Evolutionary conservation across 2,113 vertebrate genomes (phyloP).

Genomic region (Herpetotheres cachinnans): DNA sequence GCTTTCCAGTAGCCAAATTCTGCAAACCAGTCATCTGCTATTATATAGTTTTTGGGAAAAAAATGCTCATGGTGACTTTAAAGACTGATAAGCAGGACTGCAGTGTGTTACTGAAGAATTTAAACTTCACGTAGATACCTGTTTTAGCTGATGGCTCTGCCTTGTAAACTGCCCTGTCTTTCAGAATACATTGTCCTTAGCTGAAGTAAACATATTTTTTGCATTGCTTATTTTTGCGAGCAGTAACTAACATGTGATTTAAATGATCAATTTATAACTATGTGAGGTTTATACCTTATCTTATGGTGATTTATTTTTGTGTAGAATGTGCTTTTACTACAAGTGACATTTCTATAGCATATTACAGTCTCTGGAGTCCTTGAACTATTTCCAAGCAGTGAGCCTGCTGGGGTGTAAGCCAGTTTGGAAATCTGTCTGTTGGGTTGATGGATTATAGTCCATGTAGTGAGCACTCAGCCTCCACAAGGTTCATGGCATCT

Average conservation of each 20-base stretch:
- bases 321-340: neutral
- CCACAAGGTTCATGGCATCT: conserved; percentile 43
- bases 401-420: neutral
- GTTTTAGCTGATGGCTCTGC: neutral
- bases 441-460: conserved; percentile 16
- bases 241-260: neutral
- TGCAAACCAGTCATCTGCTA: neutral
- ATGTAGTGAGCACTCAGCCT: conserved; percentile 3
- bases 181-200: neutral
- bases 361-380: conserved; percentile 9
- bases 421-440: conserved; percentile 47
- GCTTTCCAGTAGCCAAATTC: neutral
- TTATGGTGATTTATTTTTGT: conserved; percentile 32
- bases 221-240: neutral
- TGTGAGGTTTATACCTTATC: neutral
- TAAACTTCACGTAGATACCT: neutral
- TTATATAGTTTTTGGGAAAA: neutral
- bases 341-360: neutral
- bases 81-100: neutral
- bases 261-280: conserved; percentile 3
- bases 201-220: neutral
- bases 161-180: neutral
- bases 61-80: neutral
- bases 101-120: neutral
- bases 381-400: conserved; percentile 24